A percentile compares a stretch with the other conserved stretches of the same genome.
phyloP scores from a whole-genome alignment of 1,140 invertebrate genomes.

The Kradibia gibbosae region DNA sequence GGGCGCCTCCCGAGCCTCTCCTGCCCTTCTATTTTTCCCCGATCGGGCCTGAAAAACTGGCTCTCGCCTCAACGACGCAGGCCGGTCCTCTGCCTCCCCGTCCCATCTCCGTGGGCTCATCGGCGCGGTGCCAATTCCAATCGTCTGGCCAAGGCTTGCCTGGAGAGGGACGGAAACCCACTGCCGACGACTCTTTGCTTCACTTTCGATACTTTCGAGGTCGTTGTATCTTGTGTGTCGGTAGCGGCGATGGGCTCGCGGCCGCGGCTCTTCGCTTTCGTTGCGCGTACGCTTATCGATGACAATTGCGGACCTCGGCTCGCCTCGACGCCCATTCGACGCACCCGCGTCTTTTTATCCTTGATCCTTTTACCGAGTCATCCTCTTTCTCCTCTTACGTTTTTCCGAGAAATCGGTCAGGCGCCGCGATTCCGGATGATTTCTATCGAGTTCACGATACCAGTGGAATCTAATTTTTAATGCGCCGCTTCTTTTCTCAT shows the following conservation, averaged over 20 bases:
- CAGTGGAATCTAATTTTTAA: too few relatives aligned
- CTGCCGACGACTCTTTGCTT: constrained; percentile 53
- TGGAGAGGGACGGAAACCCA: constrained; percentile 30
- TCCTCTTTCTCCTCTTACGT: too few relatives aligned
- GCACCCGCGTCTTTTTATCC: not conserved
- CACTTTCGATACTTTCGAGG: constrained; percentile 68
- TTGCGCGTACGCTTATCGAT: constrained; percentile 50
- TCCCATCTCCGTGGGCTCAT: constrained; percentile 27
- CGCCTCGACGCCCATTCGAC: not conserved
- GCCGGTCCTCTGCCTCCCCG: too few relatives aligned
- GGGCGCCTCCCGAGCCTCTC: too few relatives aligned
- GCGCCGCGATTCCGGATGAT: too few relatives aligned
- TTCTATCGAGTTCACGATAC: too few relatives aligned
- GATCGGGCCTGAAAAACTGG: too few relatives aligned
- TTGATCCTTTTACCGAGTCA: too few relatives aligned
- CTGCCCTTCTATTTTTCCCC: too few relatives aligned
- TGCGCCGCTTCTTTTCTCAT: too few relatives aligned
- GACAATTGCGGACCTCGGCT: constrained; percentile 55
- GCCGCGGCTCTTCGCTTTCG: constrained; percentile 64
- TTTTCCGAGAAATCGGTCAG: too few relatives aligned
- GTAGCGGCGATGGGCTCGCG: constrained; percentile 38
- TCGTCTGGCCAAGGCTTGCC: constrained; percentile 11
- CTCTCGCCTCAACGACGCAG: too few relatives aligned
- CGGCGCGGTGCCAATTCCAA: constrained; percentile 44
- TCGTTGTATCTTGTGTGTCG: constrained; percentile 63